Evolutionary conservation across 2,113 vertebrate genomes (phyloP).

Genomic region (Hemichromis elongatus): DNA sequence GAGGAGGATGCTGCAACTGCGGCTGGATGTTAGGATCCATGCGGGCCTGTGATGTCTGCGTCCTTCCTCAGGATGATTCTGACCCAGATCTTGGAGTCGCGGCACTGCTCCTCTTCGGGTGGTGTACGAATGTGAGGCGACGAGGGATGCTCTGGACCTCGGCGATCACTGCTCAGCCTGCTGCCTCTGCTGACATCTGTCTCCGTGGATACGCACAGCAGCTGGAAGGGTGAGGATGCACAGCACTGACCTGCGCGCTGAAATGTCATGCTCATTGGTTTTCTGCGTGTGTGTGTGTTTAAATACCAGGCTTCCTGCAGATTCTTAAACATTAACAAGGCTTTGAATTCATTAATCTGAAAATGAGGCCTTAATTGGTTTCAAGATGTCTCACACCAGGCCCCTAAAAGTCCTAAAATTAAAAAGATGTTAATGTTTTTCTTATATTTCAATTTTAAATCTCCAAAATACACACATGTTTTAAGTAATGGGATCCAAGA

Average conservation of each 20-base stretch:
- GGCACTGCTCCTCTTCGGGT: background rate
- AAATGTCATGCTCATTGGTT: background rate
- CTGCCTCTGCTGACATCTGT: conserved; percentile 41
- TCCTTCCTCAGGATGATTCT: conserved; percentile 29
- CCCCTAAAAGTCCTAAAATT: background rate
- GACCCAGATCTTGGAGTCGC: conserved; percentile 45
- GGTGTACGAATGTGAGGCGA: conserved; percentile 11
- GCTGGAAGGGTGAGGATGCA: conserved; percentile 45
- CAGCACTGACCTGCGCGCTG: background rate
- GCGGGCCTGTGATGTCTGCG: conserved; percentile 36
- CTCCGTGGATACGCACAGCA: conserved; percentile 22
- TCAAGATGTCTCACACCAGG: background rate
- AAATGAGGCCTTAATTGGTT: background rate
- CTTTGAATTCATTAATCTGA: background rate
- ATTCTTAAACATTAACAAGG: background rate
- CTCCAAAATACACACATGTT: background rate
- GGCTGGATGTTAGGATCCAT: conserved; percentile 25
- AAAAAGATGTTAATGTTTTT: background rate
- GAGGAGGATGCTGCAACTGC: conserved; percentile 3
- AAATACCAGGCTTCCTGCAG: background rate
- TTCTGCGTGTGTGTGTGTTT: background rate
- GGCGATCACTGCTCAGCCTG: background rate
- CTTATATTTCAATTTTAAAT: background rate
- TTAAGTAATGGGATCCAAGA: background rate
- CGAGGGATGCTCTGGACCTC: background rate